Percentiles rank a stretch among this genome's conserved stretches.
phyloP scores from a whole-genome alignment of 1,140 invertebrate genomes.

The Aphis gossypii region DNA sequence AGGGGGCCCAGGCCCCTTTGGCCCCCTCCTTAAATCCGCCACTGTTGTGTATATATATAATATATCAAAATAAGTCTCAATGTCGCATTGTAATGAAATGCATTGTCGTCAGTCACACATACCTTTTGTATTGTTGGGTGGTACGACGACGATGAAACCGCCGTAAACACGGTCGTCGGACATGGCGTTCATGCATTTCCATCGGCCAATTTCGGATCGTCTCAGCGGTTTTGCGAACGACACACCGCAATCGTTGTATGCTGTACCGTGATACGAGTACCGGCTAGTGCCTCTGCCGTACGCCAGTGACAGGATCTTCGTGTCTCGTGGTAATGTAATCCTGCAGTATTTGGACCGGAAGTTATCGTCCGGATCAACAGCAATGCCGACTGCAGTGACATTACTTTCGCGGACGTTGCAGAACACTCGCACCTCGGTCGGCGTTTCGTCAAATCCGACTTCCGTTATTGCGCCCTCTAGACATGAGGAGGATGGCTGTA shows the following conservation, averaged over 20 bases:
- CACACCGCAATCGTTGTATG: constrained; percentile 15
- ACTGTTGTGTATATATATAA: too few species aligned
- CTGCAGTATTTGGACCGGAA: constrained; percentile 24
- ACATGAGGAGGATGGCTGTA: constrained; percentile 22
- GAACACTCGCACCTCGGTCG: constrained; percentile 43
- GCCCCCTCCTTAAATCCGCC: too few species aligned
- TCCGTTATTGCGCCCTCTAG: constrained; percentile 32
- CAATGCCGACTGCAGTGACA: background rate
- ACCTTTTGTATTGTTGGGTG: background rate
- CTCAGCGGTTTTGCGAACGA: constrained; percentile 34
- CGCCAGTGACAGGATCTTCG: constrained; percentile 31
- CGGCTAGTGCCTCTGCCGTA: constrained; percentile 29
- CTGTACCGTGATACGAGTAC: constrained; percentile 12
- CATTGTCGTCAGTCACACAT: background rate
- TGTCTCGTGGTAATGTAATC: constrained; percentile 25
- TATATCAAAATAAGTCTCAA: too few species aligned
- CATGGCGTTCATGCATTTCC: constrained; percentile 43
- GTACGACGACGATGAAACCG: constrained; percentile 8
- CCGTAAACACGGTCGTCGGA: constrained; percentile 19
- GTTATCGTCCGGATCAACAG: background rate
- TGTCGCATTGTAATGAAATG: background rate
- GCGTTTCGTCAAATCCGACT: constrained; percentile 28
- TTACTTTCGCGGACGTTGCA: constrained; percentile 32
- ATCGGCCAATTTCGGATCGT: constrained; percentile 24
- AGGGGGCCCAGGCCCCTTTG: too few species aligned